Base-by-base conservation (phyloP, 2,113 vertebrate genomes). In the Caloenas nicobarica region DNA sequence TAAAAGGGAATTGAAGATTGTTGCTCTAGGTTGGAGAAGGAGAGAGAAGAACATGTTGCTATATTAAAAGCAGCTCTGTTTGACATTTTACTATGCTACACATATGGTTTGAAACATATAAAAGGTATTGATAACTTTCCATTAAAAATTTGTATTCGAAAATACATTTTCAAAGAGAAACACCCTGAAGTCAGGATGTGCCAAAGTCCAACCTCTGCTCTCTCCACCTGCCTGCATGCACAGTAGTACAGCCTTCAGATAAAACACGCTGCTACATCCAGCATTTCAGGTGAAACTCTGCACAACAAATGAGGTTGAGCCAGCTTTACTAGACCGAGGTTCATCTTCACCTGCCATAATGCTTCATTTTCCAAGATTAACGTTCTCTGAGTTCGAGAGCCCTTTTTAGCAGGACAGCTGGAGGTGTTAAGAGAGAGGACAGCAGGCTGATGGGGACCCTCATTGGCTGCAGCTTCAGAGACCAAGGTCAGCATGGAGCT, bases 351-450 rank as follows among this genome's bases (percentile, higher is more conserved):
- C 36, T 65, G 42, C 53, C 23, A 4, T 42, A 57, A 12, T 19
- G n/a, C 54, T 79, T 69, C 3, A 0, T 93, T 85, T 79, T 71
- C 66, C 66, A 33, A 69, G 73, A 40, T 38, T 60, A 50, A 11
- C 10, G 16, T n/a, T 78, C 56, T 81, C 40, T 23, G 25, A 36
- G 14, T 18, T 85, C 1, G 3, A 72, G 28, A 53, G 57, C 8
- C 13, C 29, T 38, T 70, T 73, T 16, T 4, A 84, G 53, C 51
- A 60, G 69, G 33, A 31, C 0, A 3, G 28, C 7, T 0, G 0
- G 12, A 31, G 62, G 22, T 54, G 18, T 9, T 76, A 4, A 34
- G 38, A 46, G 58, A 7, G 51, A 68, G 56, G n/a, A 79, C 42
- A 69, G 31, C 38, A 72, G 61, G 36, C 65, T 51, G 56, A 22